These are phyloP conservation scores for Phortica magna DNA, from an alignment of 2,888 invertebrate species.

Conservation along the genomic window DNA sequence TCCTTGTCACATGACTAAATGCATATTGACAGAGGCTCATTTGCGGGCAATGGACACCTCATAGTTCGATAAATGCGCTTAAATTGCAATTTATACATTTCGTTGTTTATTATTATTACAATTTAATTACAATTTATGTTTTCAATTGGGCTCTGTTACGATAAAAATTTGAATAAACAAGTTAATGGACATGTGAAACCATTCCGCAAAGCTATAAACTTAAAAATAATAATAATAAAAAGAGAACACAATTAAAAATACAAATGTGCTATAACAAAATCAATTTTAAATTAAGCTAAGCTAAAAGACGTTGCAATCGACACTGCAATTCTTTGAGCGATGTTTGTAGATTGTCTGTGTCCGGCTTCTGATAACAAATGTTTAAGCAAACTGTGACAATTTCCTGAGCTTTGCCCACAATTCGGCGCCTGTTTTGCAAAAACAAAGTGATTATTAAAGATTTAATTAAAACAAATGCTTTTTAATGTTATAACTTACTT, in stretches of 20 bases:
- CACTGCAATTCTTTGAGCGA: conserved; percentile 78
- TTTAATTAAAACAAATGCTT: neutral
- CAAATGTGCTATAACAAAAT: conserved; percentile 43
- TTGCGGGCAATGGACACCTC: conserved; percentile 66
- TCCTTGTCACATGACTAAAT: conserved; percentile 86
- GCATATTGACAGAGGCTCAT: conserved; percentile 83
- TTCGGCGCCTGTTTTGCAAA: conserved; percentile 81
- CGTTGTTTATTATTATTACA: neutral
- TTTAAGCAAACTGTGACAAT: conserved; percentile 87
- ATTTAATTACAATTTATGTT: conserved; percentile 19
- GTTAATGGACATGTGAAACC: conserved; percentile 36
- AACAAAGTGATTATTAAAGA: conserved; percentile 7
- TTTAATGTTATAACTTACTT: conserved; percentile 62
- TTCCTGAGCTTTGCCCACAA: conserved; percentile 85
- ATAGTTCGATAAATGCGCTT: neutral
- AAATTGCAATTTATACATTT: neutral
- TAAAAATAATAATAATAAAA: neutral
- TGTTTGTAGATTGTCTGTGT: conserved; percentile 82
- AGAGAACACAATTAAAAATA: conserved; percentile 24
- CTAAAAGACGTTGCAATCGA: conserved; percentile 69
- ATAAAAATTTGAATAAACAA: conserved; percentile 32
- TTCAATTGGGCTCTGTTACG: neutral
- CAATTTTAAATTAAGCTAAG: conserved; percentile 47
- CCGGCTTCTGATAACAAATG: conserved; percentile 87
- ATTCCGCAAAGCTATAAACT: conserved; percentile 24